These are phyloP conservation scores for Mus spicilegus DNA, from an alignment of 2,113 vertebrate species.

Conservation along the genomic window DNA sequence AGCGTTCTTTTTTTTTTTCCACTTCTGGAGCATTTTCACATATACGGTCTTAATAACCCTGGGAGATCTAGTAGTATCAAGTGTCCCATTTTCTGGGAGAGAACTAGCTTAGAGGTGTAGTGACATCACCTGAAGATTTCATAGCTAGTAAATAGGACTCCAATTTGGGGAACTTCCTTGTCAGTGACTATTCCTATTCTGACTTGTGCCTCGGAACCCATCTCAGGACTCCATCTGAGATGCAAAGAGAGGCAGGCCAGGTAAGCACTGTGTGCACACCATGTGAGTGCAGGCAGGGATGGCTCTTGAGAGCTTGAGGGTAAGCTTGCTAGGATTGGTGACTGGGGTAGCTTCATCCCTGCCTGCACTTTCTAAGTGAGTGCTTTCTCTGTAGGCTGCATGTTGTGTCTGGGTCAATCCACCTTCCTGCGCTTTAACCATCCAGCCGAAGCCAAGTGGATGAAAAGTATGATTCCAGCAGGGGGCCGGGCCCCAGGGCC, in stretches of 20 bases:
- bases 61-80: neutral
- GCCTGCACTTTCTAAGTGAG: neutral
- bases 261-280: neutral
- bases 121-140: neutral
- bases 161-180: neutral
- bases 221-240: neutral
- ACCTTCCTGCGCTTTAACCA: constrained; percentile 98
- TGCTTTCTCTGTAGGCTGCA: constrained; percentile 90
- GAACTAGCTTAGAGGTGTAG: neutral
- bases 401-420: constrained; percentile 97
- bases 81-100: neutral
- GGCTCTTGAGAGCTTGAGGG: neutral
- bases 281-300: neutral
- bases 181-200: neutral
- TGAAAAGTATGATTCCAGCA: constrained; percentile 96
- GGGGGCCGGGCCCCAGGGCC: constrained; percentile 80
- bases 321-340: neutral
- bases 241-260: neutral
- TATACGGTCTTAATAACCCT: neutral
- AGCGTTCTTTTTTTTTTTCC: neutral
- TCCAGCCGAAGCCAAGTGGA: constrained; percentile 96
- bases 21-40: neutral
- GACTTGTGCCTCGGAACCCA: neutral
- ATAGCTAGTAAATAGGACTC: neutral
- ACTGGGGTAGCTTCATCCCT: neutral